Conservation (phyloP, 2,888 invertebrate genomes). For the Phasia obesa region DNA sequence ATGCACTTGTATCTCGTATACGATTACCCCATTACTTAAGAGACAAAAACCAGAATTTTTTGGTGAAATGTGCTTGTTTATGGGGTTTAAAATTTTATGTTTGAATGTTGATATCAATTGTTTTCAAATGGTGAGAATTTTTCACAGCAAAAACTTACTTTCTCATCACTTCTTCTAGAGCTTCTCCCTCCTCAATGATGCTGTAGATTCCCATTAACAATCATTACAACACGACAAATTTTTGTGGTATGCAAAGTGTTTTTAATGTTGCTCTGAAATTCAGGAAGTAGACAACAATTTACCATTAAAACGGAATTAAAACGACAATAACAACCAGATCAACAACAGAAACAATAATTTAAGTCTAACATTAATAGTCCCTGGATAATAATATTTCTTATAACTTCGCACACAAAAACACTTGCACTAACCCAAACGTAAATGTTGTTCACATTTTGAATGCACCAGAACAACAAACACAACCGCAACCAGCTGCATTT, state of each 20-base stretch:
- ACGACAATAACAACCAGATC: constrained; percentile 15
- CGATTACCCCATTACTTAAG: background rate
- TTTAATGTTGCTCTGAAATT: constrained; percentile 37
- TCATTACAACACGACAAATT: constrained; percentile 25
- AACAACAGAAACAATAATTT: constrained; percentile 37
- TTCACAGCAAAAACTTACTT: constrained; percentile 27
- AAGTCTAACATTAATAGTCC: constrained; percentile 57
- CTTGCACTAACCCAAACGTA: background rate
- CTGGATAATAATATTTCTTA: constrained; percentile 48
- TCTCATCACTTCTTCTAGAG: constrained; percentile 16
- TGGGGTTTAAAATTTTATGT: constrained; percentile 5
- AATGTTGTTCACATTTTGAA: constrained; percentile 37
- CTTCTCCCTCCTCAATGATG: background rate
- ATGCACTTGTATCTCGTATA: too few relatives aligned
- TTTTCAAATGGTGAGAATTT: constrained; percentile 54
- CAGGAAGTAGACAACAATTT: constrained; percentile 57
- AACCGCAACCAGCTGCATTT: background rate
- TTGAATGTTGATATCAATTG: constrained; percentile 6
- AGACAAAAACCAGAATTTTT: background rate
- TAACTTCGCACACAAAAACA: constrained; percentile 9
- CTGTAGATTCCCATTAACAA: constrained; percentile 33
- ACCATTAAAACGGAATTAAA: constrained; percentile 52
- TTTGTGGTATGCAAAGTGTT: constrained; percentile 57
- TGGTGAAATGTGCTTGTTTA: background rate
- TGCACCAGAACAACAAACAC: constrained; percentile 11